Evolutionary conservation across 1,140 invertebrate genomes (phyloP).

Genomic region (Reticulitermes speratus): DNA sequence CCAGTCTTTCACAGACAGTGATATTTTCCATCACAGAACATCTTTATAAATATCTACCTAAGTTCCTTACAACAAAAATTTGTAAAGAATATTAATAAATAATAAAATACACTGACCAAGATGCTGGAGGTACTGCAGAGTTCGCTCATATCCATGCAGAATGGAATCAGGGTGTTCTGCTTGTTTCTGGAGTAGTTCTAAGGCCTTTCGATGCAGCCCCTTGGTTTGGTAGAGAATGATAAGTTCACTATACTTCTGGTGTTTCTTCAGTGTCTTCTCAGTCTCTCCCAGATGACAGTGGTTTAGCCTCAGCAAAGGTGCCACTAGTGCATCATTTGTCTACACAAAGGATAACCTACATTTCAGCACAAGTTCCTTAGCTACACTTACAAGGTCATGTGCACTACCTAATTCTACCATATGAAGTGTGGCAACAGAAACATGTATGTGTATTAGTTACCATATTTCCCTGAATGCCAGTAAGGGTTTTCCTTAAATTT

Average conservation of each 20-base stretch:
- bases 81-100: too few relatives aligned
- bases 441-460: too few relatives aligned
- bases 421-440: too few relatives aligned
- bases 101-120: slow-evolving; percentile 58
- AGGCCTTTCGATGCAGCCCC: slow-evolving; percentile 85
- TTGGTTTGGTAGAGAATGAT: slow-evolving; percentile 96
- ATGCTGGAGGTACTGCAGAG: slow-evolving; percentile 89
- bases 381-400: too few relatives aligned
- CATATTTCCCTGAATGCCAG: too few relatives aligned
- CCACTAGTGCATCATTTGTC: slow-evolving; percentile 93
- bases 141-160: slow-evolving; percentile 76
- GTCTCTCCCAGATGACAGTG: slow-evolving; percentile 89
- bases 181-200: slow-evolving; percentile 84
- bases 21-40: too few relatives aligned
- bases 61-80: too few relatives aligned
- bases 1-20: too few relatives aligned
- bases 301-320: slow-evolving; percentile 88
- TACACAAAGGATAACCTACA: slow-evolving; percentile 43
- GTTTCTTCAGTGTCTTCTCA: slow-evolving; percentile 81
- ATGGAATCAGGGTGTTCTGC: slow-evolving; percentile 73
- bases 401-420: too few relatives aligned
- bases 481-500: too few relatives aligned
- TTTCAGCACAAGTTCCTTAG: too few relatives aligned
- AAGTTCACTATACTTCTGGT: slow-evolving; percentile 88
- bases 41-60: too few relatives aligned